phyloP scores from a whole-genome alignment of 30 jellyfish, hydroid and myxozoan species.

The Cassiopea xamachana region DNA sequence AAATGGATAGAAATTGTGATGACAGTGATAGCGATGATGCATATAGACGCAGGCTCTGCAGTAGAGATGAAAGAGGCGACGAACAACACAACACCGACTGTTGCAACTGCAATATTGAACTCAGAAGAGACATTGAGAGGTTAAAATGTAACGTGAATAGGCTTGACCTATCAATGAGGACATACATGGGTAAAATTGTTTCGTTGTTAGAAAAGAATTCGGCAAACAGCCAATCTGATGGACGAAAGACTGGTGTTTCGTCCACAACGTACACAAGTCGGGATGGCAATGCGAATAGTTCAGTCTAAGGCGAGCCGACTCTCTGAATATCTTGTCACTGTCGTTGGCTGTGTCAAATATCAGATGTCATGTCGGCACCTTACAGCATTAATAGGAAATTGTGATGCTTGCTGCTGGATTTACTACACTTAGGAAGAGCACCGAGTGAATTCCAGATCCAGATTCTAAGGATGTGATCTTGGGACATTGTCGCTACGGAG shows the following conservation, averaged over 20 bases:
- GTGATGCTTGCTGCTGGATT: too few relatives aligned
- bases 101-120: conserved; percentile 72
- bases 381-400: too few relatives aligned
- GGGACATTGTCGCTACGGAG: too few relatives aligned
- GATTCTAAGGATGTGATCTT: too few relatives aligned
- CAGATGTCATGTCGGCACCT: too few relatives aligned
- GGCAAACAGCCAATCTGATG: background rate
- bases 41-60: background rate
- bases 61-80: background rate
- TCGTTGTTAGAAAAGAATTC: conserved; percentile 34
- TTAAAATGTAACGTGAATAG: conserved; percentile 31
- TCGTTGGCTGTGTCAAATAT: too few relatives aligned
- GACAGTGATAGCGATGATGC: conserved; percentile 7
- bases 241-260: conserved; percentile 26
- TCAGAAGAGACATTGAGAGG: conserved; percentile 59
- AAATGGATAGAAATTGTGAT: background rate
- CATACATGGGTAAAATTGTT: conserved; percentile 26
- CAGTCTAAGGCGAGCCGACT: background rate
- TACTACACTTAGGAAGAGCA: too few relatives aligned
- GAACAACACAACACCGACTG: conserved; percentile 34
- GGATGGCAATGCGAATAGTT: conserved; percentile 17
- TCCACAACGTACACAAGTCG: background rate
- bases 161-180: conserved; percentile 46
- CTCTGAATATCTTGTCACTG: background rate
- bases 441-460: too few relatives aligned